Base-by-base conservation (phyloP, 2,888 invertebrate genomes). In the Andrena trimmerana region DNA sequence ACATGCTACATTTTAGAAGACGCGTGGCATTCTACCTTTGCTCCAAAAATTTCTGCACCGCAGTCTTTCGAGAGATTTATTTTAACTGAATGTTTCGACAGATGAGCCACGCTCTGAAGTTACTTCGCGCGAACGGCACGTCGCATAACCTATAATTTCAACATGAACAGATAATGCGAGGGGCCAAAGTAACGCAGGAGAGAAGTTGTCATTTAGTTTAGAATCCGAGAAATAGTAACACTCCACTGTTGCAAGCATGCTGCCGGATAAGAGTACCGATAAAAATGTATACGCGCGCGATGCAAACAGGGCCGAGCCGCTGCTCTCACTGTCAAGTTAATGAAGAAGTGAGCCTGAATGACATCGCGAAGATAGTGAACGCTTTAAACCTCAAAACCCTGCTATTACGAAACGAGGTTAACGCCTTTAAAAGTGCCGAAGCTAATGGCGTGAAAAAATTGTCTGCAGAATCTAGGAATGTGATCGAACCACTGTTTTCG, bases 381-480 rank as follows among this genome's bases (percentile, higher is more conserved):
- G 10, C 27, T 36, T 31, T 79, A 10, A 86, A 86, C n/a, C 0
- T 8, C 8, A 76, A 70, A 29, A 74, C 84, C 2, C 5, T 68
- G 7, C 59, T n/a, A 57, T 74, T 86, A n/a, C 78, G 68, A 74
- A 60, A 84, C 29, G 84, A 86, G 33, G 67, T 86, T n/a, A 20
- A 60, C 24, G 57, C 73, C 29, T 57, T 84, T 13, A 86, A 79
- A 62, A 67, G 42, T 57, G 20, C 29, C 42, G 33, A 54, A 2
- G 8, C 5, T 13, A 20, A 36, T 42, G 8, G 2, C 7, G 59
- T 33, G 4, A 31, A 29, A 7, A 71, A 63, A 59, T 71, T 48
- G 8, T 16, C 20, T 4, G 6, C 52, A 13, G 29, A 76, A 20
- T 16, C 27, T 0, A 42, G 42, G 7, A 16, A 10, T 5, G n/a